Evolutionary conservation across 2,797 vertebrate species (phyloP).

Genomic region (Schizothorax lantsangensis): DNA sequence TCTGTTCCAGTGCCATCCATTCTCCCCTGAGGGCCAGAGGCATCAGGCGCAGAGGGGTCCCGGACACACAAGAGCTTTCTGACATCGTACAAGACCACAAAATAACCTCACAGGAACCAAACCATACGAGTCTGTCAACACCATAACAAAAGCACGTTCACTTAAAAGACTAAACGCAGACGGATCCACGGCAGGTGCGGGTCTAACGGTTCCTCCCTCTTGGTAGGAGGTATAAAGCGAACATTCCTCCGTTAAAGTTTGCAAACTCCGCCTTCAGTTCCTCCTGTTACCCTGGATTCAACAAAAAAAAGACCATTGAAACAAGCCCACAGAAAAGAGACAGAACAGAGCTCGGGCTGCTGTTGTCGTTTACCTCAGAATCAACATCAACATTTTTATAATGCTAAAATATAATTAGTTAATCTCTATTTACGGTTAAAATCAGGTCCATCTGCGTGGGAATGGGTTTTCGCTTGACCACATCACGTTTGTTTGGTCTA

Average conservation of each 20-base stretch:
- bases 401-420: neutral
- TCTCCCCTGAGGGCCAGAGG: constrained; percentile 64
- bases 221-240: constrained; percentile 43
- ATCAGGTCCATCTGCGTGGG: no score
- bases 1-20: constrained; percentile 61
- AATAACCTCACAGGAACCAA: neutral
- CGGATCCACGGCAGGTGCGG: constrained; percentile 19
- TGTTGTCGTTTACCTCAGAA: neutral
- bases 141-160: neutral
- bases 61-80: constrained; percentile 47
- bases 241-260: constrained; percentile 51
- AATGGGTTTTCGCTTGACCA: neutral
- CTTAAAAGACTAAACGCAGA: no score
- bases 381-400: neutral
- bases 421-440: neutral
- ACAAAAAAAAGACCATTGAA: neutral
- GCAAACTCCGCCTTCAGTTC: constrained; percentile 66
- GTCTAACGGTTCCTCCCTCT: constrained; percentile 21
- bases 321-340: constrained; percentile 14
- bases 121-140: neutral
- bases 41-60: constrained; percentile 55
- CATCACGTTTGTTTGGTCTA: neutral
- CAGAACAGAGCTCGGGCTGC: neutral
- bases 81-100: constrained; percentile 47
- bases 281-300: constrained; percentile 65